Evolutionary conservation across 2,113 vertebrate genomes (phyloP).

Genomic region (Plotosus lineatus): DNA sequence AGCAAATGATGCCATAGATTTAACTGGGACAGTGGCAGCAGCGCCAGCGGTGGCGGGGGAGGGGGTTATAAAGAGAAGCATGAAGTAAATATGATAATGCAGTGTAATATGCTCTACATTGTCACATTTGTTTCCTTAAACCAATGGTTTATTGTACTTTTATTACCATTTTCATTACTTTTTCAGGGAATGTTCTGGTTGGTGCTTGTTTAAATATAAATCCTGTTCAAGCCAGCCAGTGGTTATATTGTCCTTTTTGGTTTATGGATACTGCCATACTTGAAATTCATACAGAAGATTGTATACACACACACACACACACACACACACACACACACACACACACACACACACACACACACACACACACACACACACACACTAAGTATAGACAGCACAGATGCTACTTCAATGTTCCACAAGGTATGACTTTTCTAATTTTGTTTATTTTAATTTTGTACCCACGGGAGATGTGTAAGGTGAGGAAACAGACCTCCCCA

Average conservation of each 20-base stretch:
- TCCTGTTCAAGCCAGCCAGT: not conserved
- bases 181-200: not conserved
- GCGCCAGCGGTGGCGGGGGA: no score
- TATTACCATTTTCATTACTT: not conserved
- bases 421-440: slow-evolving; percentile 53
- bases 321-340: no score
- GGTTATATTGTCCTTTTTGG: slow-evolving; percentile 8
- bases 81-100: not conserved
- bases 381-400: not conserved
- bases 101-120: not conserved
- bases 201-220: not conserved
- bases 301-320: not conserved
- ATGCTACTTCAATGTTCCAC: slow-evolving; percentile 20
- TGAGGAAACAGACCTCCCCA: slow-evolving; percentile 59
- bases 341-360: not conserved
- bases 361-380: not conserved
- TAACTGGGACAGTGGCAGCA: not conserved
- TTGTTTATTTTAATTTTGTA: slow-evolving; percentile 51
- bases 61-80: no score
- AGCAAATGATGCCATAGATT: no score
- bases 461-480: slow-evolving; percentile 33
- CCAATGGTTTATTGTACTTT: not conserved
- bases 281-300: not conserved
- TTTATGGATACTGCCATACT: not conserved
- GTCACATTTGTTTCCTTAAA: not conserved